Evolutionary conservation across 2,113 vertebrate genomes (phyloP), one percentile per base, ranked within the genome.

Genomic region (Epinephelus cyanopodus): DNA sequence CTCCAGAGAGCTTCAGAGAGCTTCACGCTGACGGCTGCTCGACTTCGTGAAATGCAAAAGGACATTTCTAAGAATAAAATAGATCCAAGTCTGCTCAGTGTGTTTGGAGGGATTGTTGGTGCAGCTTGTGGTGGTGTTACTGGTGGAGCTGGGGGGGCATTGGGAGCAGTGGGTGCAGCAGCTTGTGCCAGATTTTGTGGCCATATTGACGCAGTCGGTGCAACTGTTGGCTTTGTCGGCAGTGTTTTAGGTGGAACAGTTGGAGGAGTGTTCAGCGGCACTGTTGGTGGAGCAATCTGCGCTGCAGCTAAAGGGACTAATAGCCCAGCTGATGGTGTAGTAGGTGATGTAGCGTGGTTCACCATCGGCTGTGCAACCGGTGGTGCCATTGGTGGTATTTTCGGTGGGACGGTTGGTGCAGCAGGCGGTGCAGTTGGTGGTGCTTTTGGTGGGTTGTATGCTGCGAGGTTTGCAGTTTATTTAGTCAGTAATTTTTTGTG

Each of bases 21-120:
- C 5, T 57, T 65, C 37, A 1, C 1, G 0, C 61, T 47, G 50
- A 17, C 14, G 9, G 58, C 6, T 2, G 39, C 27, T n/a, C 47
- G 3, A 18, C 33, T 42, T 23, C 60, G 19, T 5, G 15, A 37
- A 10, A 4, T 25, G 7, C 10, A 23, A 1, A 1, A 72, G 3
- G 48, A 29, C 4, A 8, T 0, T 5, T 0, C 2, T 5, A 15
- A 33, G 45, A 11, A 12, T 0, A 1, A 7, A 1, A 0, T 3
- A 2, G 1, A 37, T 18, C 11, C 21, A 7, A 0, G 2, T 0
- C 1, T 58, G 7, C 2, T 63, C 5, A 0, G 21, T 0, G 14
- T 54, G 19, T 17, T 50, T 0, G 80, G 83, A 5, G 85, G 73
- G 14, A 17, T 18, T 3, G 7, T 75, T 0, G 83, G 88, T 7